A percentile compares a stretch with the other conserved stretches of the same genome.
Conservation (phyloP, 2,797 vertebrate species). For the Gadopsis bispinosus region DNA sequence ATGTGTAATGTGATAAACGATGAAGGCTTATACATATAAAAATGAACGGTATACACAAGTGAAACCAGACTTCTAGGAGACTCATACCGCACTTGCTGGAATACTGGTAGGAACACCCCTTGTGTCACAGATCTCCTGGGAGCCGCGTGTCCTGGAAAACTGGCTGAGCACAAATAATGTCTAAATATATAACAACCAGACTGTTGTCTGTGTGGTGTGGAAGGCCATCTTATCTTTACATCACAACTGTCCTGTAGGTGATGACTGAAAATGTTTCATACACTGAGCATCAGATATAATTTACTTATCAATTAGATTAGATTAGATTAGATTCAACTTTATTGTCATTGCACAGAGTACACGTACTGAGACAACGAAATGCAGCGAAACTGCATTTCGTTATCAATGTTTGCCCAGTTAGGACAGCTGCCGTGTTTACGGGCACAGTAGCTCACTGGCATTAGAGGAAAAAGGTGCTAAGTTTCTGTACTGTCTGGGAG, state of each 20-base stretch:
- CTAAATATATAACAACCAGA: conserved; percentile 17
- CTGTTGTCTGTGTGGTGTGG: background rate
- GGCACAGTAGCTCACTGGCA: background rate
- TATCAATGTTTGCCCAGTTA: background rate
- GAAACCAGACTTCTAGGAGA: conserved; percentile 52
- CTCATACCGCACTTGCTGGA: conserved; percentile 32
- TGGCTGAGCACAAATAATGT: conserved; percentile 20
- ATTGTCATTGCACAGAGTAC: too few species aligned
- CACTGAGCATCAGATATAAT: background rate
- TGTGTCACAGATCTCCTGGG: conserved; percentile 54
- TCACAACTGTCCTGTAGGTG: background rate
- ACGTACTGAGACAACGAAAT: too few species aligned
- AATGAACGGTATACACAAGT: conserved; percentile 62
- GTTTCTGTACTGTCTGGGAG: background rate
- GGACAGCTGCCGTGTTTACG: background rate
- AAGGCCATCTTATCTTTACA: background rate
- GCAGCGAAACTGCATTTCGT: too few species aligned
- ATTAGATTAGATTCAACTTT: too few species aligned
- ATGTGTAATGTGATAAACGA: conserved; percentile 54
- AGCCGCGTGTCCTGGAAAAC: conserved; percentile 47
- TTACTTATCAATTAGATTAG: background rate
- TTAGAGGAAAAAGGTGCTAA: background rate
- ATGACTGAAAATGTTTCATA: background rate
- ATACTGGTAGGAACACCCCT: conserved; percentile 34
- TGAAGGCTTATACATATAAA: conserved; percentile 47